phyloP scores from a whole-genome alignment of 2,888 invertebrate genomes.

The Cetonia aurata region DNA sequence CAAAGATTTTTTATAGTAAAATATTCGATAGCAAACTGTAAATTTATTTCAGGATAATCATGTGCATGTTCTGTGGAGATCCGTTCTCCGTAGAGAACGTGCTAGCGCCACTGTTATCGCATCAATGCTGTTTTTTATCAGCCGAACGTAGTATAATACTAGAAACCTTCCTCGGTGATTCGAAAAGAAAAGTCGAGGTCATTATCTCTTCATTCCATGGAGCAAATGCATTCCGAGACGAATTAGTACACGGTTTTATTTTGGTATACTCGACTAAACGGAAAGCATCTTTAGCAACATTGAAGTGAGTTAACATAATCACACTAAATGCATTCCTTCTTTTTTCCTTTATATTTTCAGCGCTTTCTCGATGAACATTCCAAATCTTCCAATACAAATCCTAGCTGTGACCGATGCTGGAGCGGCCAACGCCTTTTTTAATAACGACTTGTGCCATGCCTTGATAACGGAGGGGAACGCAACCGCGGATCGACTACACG shows the following conservation, averaged over 20 bases:
- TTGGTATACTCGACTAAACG: constrained; percentile 95
- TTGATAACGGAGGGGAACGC: constrained; percentile 94
- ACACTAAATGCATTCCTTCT: background rate
- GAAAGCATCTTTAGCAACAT: constrained; percentile 92
- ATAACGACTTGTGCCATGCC: constrained; percentile 88
- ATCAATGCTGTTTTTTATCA: constrained; percentile 88
- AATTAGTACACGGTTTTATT: constrained; percentile 94
- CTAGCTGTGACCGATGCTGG: constrained; percentile 93
- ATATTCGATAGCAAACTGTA: no score
- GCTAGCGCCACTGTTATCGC: constrained; percentile 86
- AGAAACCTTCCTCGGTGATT: constrained; percentile 92
- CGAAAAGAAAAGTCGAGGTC: constrained; percentile 89
- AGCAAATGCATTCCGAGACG: constrained; percentile 91
- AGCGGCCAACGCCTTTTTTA: constrained; percentile 90
- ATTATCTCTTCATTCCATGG: constrained; percentile 96
- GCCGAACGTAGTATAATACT: constrained; percentile 90
- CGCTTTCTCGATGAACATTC: constrained; percentile 93
- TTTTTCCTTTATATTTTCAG: constrained; percentile 67
- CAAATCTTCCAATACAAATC: constrained; percentile 93
- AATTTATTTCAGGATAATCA: constrained; percentile 78
- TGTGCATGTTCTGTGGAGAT: constrained; percentile 98
- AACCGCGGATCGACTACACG: constrained; percentile 88
- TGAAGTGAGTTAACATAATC: constrained; percentile 76
- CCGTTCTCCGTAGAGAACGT: constrained; percentile 92
- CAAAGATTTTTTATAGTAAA: no score